These are phyloP conservation scores for Marmota flaviventris DNA, from an alignment of 2,113 vertebrate species.

Conservation along the genomic window DNA sequence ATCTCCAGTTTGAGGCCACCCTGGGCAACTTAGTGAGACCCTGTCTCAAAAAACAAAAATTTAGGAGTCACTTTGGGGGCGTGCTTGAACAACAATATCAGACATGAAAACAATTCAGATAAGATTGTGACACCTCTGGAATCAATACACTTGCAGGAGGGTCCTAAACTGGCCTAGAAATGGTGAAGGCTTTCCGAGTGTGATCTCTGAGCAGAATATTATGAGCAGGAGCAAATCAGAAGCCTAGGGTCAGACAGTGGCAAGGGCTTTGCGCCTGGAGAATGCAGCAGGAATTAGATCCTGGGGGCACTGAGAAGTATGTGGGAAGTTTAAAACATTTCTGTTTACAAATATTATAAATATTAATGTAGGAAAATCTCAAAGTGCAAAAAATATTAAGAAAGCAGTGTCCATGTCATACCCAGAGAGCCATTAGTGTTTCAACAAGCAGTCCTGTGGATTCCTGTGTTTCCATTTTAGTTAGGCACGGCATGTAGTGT, in stretches of 20 bases:
- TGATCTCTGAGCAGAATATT: not conserved
- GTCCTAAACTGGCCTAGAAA: not conserved
- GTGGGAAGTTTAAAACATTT: not conserved
- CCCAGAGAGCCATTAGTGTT: not conserved
- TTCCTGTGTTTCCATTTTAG: fast-evolving
- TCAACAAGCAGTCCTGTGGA: not conserved
- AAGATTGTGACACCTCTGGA: no score
- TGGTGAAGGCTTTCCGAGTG: not conserved
- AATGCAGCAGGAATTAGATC: not conserved
- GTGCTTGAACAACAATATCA: not conserved
- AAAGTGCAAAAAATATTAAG: not conserved
- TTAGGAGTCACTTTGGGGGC: not conserved
- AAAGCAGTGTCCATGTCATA: not conserved
- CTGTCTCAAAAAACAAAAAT: no score
- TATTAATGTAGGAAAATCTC: not conserved
- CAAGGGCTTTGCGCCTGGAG: not conserved
- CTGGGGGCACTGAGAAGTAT: not conserved
- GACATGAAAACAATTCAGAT: not conserved
- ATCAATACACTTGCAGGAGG: not conserved
- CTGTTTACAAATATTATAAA: not conserved
- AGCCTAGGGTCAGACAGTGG: fast-evolving
- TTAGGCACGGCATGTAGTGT: fast-evolving
- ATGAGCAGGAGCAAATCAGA: not conserved
- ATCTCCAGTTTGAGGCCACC: not conserved
- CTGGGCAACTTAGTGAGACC: not conserved